Percentiles rank a stretch among this genome's conserved stretches.
phyloP scores from a whole-genome alignment of 2,113 vertebrate species.

The Gadus macrocephalus region DNA sequence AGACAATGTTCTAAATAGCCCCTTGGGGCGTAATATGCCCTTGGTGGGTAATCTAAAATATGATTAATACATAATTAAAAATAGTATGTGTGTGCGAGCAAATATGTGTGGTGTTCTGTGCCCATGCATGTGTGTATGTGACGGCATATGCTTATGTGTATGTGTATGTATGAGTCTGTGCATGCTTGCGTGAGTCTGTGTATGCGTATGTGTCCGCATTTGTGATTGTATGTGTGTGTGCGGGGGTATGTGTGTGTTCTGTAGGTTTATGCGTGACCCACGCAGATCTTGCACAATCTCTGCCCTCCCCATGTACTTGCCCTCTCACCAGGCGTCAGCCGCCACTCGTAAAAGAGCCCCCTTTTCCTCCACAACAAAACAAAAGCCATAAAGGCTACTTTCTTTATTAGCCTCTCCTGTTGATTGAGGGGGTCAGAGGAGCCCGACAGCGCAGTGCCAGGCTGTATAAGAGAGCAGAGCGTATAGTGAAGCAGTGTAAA shows the following conservation, averaged over 20 bases:
- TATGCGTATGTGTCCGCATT: neutral
- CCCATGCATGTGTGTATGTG: neutral
- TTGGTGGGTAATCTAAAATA: neutral
- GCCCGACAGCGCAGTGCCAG: slow-evolving; percentile 58
- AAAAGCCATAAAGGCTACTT: slow-evolving; percentile 50
- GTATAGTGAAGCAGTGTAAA: slow-evolving; percentile 61
- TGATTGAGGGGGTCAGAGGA: slow-evolving; percentile 68
- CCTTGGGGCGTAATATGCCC: neutral
- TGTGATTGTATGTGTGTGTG: slow-evolving; percentile 5
- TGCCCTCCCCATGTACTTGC: slow-evolving; percentile 15
- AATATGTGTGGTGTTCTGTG: neutral
- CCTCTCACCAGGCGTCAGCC: slow-evolving; percentile 56
- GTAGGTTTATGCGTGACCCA: neutral
- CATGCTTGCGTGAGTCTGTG: neutral
- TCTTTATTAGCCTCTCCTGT: slow-evolving; percentile 66
- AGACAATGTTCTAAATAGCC: no score
- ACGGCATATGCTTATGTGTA: neutral
- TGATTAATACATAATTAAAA: neutral
- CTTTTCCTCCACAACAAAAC: slow-evolving; percentile 51
- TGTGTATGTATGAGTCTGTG: neutral
- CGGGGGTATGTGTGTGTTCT: neutral
- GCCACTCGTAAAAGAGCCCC: slow-evolving; percentile 42
- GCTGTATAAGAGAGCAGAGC: slow-evolving; percentile 63
- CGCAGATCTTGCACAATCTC: slow-evolving; percentile 23
- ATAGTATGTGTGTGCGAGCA: neutral